Conservation (phyloP, 1,140 invertebrate species). For the Acromyrmex charruanus region DNA sequence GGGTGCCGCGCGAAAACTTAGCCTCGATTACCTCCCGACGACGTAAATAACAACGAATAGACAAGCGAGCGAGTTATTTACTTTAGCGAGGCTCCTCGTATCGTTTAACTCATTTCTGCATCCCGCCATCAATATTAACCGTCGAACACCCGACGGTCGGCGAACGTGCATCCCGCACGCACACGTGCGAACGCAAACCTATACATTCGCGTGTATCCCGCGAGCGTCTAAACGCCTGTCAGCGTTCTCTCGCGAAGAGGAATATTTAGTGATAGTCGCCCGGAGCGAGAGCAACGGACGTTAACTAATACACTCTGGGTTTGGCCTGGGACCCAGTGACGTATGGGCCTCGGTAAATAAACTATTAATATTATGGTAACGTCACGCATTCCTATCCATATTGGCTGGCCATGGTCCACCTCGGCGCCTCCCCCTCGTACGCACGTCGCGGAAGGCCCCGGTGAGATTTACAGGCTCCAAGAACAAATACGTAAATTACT, state of each 20-base stretch:
- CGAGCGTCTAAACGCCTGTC: constrained; percentile 80
- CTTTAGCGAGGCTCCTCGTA: constrained; percentile 70
- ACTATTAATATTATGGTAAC: constrained; percentile 87
- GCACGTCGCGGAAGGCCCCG: constrained; percentile 57
- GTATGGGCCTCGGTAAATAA: constrained; percentile 86
- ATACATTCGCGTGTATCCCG: neutral
- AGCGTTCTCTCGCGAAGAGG: constrained; percentile 80
- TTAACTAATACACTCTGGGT: constrained; percentile 78
- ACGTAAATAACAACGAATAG: constrained; percentile 70
- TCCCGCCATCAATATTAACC: constrained; percentile 85
- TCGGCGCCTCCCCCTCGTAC: constrained; percentile 76
- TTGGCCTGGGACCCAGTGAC: constrained; percentile 80
- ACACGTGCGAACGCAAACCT: neutral
- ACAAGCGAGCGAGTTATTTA: constrained; percentile 69
- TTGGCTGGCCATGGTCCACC: constrained; percentile 80
- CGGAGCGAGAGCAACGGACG: constrained; percentile 79
- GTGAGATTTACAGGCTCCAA: constrained; percentile 85
- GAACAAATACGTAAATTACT: constrained; percentile 86
- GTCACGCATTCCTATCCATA: constrained; percentile 86
- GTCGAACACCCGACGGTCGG: constrained; percentile 79
- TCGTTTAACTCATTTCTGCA: constrained; percentile 74
- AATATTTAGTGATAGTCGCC: constrained; percentile 86
- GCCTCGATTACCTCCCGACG: constrained; percentile 56
- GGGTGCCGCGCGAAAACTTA: constrained; percentile 49
- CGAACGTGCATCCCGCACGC: constrained; percentile 38